A percentile compares a stretch with the other conserved stretches of the same genome.
These are phyloP conservation scores for Tenrec ecaudatus DNA, from an alignment of 2,113 vertebrate genomes.

Conservation along the genomic window DNA sequence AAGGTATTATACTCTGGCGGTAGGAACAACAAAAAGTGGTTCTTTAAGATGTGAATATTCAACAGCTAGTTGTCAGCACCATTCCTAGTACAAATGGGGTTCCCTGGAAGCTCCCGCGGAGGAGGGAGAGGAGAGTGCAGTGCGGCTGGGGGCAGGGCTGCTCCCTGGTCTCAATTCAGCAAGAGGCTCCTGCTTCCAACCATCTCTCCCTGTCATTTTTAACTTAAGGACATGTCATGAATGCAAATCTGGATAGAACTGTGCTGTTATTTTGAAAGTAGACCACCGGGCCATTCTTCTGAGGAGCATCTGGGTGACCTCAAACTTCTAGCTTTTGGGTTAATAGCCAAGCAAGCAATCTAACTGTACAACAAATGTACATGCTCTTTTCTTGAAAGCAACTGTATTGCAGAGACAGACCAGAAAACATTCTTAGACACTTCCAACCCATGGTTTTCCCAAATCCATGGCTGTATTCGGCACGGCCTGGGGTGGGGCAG, in stretches of 20 bases:
- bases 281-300: background rate
- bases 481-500: background rate
- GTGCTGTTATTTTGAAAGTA: background rate
- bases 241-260: background rate
- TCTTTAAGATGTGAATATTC: background rate
- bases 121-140: background rate
- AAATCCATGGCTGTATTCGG: background rate
- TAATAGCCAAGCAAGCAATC: background rate
- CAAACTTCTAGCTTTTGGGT: background rate
- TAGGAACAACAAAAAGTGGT: background rate
- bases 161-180: background rate
- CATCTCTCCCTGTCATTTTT: background rate
- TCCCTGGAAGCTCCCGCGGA: background rate
- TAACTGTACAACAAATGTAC: background rate
- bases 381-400: background rate
- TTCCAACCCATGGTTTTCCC: too few relatives aligned
- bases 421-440: background rate
- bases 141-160: background rate
- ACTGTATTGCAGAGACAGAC: background rate
- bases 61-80: background rate
- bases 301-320: background rate
- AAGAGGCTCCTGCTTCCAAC: background rate
- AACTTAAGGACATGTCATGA: background rate
- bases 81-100: background rate
- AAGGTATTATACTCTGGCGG: background rate